A percentile compares a stretch with the other conserved stretches of the same genome.
phyloP scores from a whole-genome alignment of 2,888 invertebrate species.

The Pocota personata region DNA sequence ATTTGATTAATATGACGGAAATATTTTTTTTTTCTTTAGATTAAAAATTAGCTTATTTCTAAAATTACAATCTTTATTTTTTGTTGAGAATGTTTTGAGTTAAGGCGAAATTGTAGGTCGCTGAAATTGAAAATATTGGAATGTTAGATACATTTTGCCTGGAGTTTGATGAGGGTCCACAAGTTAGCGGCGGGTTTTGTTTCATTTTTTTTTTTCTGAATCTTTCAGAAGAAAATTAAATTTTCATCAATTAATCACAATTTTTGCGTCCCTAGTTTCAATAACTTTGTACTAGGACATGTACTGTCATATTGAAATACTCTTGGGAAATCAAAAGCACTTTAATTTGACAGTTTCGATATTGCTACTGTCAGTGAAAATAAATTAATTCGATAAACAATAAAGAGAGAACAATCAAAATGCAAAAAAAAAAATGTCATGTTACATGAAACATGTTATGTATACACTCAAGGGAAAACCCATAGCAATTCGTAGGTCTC shows the following conservation, averaged over 20 bases:
- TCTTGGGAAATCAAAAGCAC: conserved; percentile 38
- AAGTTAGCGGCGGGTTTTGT: neutral
- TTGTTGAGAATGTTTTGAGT: conserved; percentile 23
- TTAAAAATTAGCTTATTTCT: conserved; percentile 18
- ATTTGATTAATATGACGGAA: conserved; percentile 53
- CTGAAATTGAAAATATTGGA: conserved; percentile 14
- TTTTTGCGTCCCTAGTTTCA: neutral
- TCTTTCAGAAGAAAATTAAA: neutral
- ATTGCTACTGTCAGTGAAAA: conserved; percentile 8
- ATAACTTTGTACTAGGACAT: neutral
- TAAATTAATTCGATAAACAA: conserved; percentile 40
- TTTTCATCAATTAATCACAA: conserved; percentile 7
- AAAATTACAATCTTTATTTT: conserved; percentile 14
- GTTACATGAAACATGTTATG: neutral
- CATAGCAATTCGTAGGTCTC: conserved; percentile 9
- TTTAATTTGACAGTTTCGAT: conserved; percentile 28
- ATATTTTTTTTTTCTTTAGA: conserved; percentile 17
- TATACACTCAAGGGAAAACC: neutral
- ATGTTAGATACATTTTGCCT: neutral
- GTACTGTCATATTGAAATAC: neutral
- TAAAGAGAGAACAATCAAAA: conserved; percentile 22
- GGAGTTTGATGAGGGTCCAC: conserved; percentile 38
- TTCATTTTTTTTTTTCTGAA: neutral
- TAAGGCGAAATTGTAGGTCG: conserved; percentile 71
- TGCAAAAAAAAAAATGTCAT: neutral